phyloP scores from a whole-genome alignment of 2,113 vertebrate genomes.

The Lichenostomus cassidix region DNA sequence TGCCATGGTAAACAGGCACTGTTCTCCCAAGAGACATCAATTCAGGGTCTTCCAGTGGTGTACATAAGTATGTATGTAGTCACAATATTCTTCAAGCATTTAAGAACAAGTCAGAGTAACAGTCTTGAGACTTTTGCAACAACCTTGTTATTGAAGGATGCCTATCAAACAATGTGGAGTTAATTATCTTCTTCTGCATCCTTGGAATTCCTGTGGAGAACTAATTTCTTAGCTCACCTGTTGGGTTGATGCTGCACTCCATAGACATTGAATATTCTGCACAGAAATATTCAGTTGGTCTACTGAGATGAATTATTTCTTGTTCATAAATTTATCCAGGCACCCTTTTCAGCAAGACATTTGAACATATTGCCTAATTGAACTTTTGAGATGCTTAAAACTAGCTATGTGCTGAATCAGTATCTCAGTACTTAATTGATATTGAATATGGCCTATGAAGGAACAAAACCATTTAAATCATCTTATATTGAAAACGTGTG shows the following conservation, averaged over 20 bases:
- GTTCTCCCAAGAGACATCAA: neutral
- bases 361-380: neutral
- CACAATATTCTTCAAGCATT: neutral
- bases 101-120: neutral
- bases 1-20: neutral
- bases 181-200: neutral
- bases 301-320: neutral
- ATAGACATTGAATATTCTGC: neutral
- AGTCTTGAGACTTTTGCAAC: neutral
- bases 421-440: neutral
- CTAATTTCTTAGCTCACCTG: neutral
- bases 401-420: neutral
- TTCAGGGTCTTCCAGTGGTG: neutral
- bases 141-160: neutral
- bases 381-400: neutral
- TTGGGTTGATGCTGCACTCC: neutral
- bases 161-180: neutral
- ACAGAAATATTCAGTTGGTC: neutral
- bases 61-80: neutral
- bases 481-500: neutral
- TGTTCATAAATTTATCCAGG: neutral
- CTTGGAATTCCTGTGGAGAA: neutral
- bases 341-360: neutral
- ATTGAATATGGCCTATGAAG: neutral
- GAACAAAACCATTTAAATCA: neutral